Base-by-base conservation (phyloP, 2,888 invertebrate species). In the Arrhopalites spinosus region DNA sequence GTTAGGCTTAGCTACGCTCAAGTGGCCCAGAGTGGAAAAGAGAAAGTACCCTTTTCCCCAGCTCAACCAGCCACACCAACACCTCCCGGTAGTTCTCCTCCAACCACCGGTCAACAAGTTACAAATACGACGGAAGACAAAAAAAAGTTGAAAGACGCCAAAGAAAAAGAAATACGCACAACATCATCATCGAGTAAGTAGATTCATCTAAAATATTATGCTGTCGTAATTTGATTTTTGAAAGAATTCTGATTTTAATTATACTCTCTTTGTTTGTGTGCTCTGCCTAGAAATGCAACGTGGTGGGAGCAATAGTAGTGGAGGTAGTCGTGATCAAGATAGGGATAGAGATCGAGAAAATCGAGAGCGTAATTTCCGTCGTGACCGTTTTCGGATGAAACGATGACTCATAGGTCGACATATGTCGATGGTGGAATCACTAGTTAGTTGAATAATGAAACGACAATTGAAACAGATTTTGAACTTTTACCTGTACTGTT, bases 1-100 rank as follows among this genome's bases (percentile, higher is more conserved):
- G 79, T 81, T 87, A 78, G 81, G 59, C 86, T 90, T 84, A 90
- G 90, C 84, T 90, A 90, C 85, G 90, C 90, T 78, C 90, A 90
- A 85, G 90, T 90, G 59, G 90, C 90, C 53, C 90, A 90, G 84
- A 78, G 77, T 36, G 77, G 83, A 25, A 83, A 83, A 75, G 82
- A 83, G 36, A 80, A 81, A 73, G 61, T 79, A 50, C 27, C 76
- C n/a, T 23, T 23, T 30, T 17, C 63, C 13, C 13, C 30, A 23
- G 70, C 69, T 68, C 72, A 71, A 56, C 74, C 78, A 25, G 72
- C 63, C 15, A 68, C 77, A 43, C 61, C 67, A 47, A 67, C 68
- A 59, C 36, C 74, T 45, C 74, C 69, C 20, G 45, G 43, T 27
- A 23, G 45, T 2, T n/a, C 45, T 20, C 67, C 76, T 50, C 15